Base-by-base conservation (phyloP, 1,140 invertebrate genomes). In the Tetragonula clypearis region DNA sequence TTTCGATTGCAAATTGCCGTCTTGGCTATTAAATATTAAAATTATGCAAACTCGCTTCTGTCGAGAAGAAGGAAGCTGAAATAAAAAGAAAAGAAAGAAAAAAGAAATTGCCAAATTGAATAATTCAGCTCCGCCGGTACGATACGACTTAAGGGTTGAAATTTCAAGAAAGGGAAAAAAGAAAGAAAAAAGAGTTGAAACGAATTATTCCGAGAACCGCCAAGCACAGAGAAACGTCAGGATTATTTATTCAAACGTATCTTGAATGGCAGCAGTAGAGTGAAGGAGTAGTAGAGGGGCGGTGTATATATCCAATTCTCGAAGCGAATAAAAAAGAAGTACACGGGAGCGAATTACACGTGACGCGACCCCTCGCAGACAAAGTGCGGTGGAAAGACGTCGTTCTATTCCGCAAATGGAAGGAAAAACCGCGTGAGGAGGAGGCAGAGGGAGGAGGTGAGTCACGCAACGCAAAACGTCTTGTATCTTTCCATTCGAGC, bases 381-480 rank as follows among this genome's bases (percentile, higher is more conserved):
- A 53, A 65, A 82, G 79, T 78, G 26, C 23, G 62, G 11, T 71
- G 65, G 56, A 78, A 84, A 26, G 41, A 26, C 49, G 58, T 60
- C 74, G 55, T 19, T 62, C 12, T 19, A 23, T 49, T 17, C 66
- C 17, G 19, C 66, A 68, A 84, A 84, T 72, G 82, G 75, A 77
- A 35, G 26, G 75, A 66, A 69, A 49, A 71, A 79, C 66, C 26
- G 56, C 15, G 55, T 8, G 41, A 49, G 41, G 41, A 49, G 41
- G 41, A 5, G 2, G 35, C 3, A 5, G 41, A 6, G 41, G 41
- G 2, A 2, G 60, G 41, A 35, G 26, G 19, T 55, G 75, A 84
- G 82, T 84, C 82, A 84, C 75, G 76, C 74, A n/a, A 83, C 60
- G 68, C 56, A 23, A 1, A 53, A 58, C 74, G 74, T 69, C 30